Evolutionary conservation across 2,888 invertebrate species (phyloP).

Genomic region (Gymnosoma rotundatum): DNA sequence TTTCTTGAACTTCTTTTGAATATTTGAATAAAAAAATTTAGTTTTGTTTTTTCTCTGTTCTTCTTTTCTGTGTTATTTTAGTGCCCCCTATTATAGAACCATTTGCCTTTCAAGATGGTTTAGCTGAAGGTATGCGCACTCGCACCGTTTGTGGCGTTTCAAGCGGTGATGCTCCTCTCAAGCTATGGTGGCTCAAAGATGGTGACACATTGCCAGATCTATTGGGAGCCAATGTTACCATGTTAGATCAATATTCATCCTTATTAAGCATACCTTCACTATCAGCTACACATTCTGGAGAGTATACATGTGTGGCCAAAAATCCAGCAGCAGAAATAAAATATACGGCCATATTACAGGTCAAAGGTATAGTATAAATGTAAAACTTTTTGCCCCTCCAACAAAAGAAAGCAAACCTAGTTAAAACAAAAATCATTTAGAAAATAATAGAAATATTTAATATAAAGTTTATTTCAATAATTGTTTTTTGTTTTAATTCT

Average conservation of each 20-base stretch:
- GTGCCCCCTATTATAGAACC: slow-evolving; percentile 93
- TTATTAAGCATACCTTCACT: slow-evolving; percentile 90
- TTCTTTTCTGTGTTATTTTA: slow-evolving; percentile 82
- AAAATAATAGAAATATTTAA: not conserved
- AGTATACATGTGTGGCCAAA: slow-evolving; percentile 90
- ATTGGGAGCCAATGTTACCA: slow-evolving; percentile 87
- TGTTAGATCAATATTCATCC: slow-evolving; percentile 90
- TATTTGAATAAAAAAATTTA: slow-evolving; percentile 49
- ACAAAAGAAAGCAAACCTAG: slow-evolving; percentile 11
- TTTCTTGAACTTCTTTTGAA: slow-evolving; percentile 53
- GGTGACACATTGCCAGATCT: slow-evolving; percentile 87
- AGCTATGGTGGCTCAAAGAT: slow-evolving; percentile 92
- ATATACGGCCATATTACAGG: slow-evolving; percentile 90
- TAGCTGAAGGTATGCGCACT: slow-evolving; percentile 91
- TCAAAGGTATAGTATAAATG: slow-evolving; percentile 87
- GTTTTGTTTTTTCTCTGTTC: slow-evolving; percentile 59
- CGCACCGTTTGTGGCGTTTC: slow-evolving; percentile 91
- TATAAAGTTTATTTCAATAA: not conserved
- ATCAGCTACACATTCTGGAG: slow-evolving; percentile 88
- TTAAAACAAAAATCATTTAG: not conserved
- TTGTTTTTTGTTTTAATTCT: not conserved
- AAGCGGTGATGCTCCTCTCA: slow-evolving; percentile 90
- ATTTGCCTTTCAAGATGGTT: slow-evolving; percentile 92
- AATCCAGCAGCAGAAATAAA: slow-evolving; percentile 91
- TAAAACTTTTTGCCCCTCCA: slow-evolving; percentile 29